These are phyloP conservation scores for Brachyalestes nurse DNA, from an alignment of 2,797 vertebrate genomes.

Conservation along the genomic window DNA sequence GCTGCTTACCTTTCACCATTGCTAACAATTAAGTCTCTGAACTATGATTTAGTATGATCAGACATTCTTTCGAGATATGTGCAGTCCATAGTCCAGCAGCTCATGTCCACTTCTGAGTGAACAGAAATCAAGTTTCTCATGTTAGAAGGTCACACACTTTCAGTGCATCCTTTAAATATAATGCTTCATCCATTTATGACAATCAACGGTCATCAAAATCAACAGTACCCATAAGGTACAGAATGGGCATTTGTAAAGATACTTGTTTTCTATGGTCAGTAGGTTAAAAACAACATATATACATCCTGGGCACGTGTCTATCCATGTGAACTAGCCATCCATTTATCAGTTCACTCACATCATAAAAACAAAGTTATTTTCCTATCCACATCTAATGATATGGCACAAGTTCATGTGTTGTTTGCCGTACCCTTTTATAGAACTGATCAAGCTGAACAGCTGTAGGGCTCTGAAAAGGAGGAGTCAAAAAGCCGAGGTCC, in stretches of 20 bases:
- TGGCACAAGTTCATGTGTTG: background rate
- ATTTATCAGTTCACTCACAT: background rate
- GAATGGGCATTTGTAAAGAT: background rate
- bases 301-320: no score
- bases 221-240: background rate
- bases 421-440: slow-evolving; percentile 35
- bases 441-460: slow-evolving; percentile 62
- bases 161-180: background rate
- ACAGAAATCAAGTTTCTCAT: background rate
- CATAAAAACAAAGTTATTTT: background rate
- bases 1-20: slow-evolving; percentile 63
- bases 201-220: background rate
- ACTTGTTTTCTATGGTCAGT: background rate
- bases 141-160: background rate
- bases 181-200: background rate
- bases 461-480: slow-evolving; percentile 70
- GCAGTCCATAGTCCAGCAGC: background rate
- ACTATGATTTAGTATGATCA: slow-evolving; percentile 43
- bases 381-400: background rate
- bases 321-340: no score
- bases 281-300: background rate
- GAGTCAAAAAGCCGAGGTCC: slow-evolving; percentile 66
- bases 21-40: slow-evolving; percentile 32
- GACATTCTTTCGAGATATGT: slow-evolving; percentile 16
- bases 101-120: background rate